Evolutionary conservation across 2,888 invertebrate species (phyloP).

Genomic region (Chalcosyrphus nemorum): DNA sequence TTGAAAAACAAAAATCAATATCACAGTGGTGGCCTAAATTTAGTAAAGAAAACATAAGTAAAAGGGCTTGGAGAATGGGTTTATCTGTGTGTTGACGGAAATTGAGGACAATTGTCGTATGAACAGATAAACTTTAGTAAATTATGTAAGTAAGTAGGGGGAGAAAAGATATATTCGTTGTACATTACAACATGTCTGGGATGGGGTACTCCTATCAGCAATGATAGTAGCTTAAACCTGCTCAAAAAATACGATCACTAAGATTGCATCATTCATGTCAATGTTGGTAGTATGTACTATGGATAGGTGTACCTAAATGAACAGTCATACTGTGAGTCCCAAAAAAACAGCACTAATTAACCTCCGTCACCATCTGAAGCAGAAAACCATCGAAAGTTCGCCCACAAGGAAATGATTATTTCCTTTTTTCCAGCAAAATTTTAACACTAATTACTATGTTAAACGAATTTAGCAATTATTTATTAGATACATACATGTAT

Average conservation of each 20-base stretch:
- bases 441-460: background rate
- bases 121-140: background rate
- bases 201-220: too few relatives aligned
- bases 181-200: background rate
- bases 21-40: conserved; percentile 3
- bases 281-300: too few relatives aligned
- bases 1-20: conserved; percentile 20
- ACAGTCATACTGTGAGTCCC: too few relatives aligned
- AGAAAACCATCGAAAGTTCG: background rate
- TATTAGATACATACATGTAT: background rate
- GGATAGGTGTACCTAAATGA: too few relatives aligned
- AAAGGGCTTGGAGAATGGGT: background rate
- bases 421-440: background rate
- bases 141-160: background rate
- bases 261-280: too few relatives aligned
- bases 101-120: background rate
- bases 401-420: background rate
- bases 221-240: too few relatives aligned
- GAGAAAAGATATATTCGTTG: background rate
- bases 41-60: background rate
- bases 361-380: too few relatives aligned
- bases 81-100: conserved; percentile 4
- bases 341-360: too few relatives aligned
- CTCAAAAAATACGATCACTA: too few relatives aligned
- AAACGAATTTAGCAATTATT: background rate